Evolutionary conservation across 2,888 invertebrate genomes (phyloP).

Genomic region (Meteorus colon): DNA sequence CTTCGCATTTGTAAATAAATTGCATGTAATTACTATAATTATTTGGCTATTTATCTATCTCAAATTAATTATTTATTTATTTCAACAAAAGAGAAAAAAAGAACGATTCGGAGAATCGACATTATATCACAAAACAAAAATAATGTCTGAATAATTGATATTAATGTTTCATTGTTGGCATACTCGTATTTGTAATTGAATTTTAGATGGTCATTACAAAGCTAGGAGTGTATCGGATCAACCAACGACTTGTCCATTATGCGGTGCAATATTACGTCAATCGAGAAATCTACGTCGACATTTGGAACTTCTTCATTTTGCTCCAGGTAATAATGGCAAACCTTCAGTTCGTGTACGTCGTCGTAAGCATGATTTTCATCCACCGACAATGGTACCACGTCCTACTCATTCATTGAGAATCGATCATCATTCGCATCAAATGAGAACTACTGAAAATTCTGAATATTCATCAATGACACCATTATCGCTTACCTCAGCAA

Average conservation of each 20-base stretch:
- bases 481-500: constrained; percentile 58
- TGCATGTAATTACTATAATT: constrained; percentile 38
- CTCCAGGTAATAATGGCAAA: constrained; percentile 60
- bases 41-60: constrained; percentile 17
- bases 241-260: constrained; percentile 77
- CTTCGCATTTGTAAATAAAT: constrained; percentile 60
- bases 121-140: constrained; percentile 3
- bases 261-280: constrained; percentile 77
- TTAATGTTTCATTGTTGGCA: background rate
- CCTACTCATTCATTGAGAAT: constrained; percentile 52
- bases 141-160: background rate
- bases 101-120: background rate
- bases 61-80: background rate
- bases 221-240: constrained; percentile 77
- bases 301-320: constrained; percentile 72
- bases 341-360: constrained; percentile 54
- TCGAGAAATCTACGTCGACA: constrained; percentile 77
- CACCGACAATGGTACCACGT: constrained; percentile 53
- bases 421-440: constrained; percentile 49
- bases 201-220: constrained; percentile 70
- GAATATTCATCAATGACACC: constrained; percentile 59
- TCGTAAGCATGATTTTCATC: constrained; percentile 56
- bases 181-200: constrained; percentile 30
- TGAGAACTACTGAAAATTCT: constrained; percentile 56
- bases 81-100: constrained; percentile 17